Evolutionary conservation across 2,888 invertebrate species (phyloP).

Genomic region (Sinodicranocentrus sp.): DNA sequence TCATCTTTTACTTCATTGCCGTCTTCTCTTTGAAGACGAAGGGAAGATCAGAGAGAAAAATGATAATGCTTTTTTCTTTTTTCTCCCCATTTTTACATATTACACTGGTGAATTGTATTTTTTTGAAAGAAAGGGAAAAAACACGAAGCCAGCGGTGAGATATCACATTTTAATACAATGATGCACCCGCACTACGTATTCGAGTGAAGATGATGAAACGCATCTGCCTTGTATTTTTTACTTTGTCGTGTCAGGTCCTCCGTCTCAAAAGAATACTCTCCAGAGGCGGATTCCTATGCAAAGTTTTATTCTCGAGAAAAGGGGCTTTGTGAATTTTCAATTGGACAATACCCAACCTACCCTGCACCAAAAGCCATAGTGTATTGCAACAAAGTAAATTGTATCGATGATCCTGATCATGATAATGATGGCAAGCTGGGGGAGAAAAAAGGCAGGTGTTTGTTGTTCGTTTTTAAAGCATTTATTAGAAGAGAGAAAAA

Average conservation of each 20-base stretch:
- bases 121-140: no score
- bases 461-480: slow-evolving; percentile 7
- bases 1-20: not conserved
- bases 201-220: not conserved
- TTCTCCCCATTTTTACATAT: slow-evolving; percentile 19
- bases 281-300: not conserved
- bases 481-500: not conserved
- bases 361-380: no score
- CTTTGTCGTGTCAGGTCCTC: slow-evolving; percentile 21
- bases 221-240: slow-evolving; percentile 23
- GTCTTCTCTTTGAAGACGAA: not conserved
- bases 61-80: not conserved
- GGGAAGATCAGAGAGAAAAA: not conserved
- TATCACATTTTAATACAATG: slow-evolving; percentile 14
- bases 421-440: not conserved
- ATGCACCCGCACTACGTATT: slow-evolving; percentile 2
- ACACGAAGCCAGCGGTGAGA: not conserved
- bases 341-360: not conserved
- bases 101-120: not conserved
- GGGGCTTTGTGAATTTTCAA: not conserved
- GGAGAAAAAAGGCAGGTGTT: slow-evolving; percentile 38
- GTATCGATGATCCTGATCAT: not conserved
- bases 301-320: not conserved
- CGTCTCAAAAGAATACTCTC: not conserved
- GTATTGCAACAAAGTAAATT: no score